A percentile compares a stretch with the other conserved stretches of the same genome.
These are phyloP conservation scores for Ceyx melanurus DNA, from an alignment of 2,113 vertebrate genomes.

Conservation along the genomic window DNA sequence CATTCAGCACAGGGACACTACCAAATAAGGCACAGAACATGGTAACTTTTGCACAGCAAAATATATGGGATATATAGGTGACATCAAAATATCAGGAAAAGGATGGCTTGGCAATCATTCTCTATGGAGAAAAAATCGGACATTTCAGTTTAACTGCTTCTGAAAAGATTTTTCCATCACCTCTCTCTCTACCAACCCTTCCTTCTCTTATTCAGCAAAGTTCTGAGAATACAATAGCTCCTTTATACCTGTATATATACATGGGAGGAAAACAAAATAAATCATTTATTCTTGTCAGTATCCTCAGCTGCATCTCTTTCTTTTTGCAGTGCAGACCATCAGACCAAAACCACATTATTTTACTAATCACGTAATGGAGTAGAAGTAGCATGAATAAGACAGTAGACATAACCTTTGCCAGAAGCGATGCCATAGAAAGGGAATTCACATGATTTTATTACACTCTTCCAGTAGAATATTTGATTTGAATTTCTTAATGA, in stretches of 20 bases:
- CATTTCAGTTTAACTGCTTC: background rate
- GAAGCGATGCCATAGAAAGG: background rate
- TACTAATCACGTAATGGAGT: background rate
- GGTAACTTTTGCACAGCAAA: background rate
- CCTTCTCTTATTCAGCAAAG: background rate
- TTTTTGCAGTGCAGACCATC: background rate
- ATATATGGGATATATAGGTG: background rate
- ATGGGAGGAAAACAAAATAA: background rate
- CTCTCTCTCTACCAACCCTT: background rate
- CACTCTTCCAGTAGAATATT: background rate
- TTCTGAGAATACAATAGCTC: background rate
- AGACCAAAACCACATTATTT: background rate
- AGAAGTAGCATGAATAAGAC: background rate
- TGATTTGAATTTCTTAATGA: slow-evolving; percentile 7
- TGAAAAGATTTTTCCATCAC: background rate
- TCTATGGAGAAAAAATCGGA: background rate
- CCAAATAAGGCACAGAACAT: background rate
- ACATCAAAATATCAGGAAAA: background rate
- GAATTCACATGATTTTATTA: background rate
- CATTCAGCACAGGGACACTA: background rate
- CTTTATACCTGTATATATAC: background rate
- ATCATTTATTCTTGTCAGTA: background rate
- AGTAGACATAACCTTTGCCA: background rate
- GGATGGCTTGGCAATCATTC: background rate
- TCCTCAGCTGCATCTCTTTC: background rate